Conservation (phyloP, 2,888 invertebrate genomes). For the Syrphus vitripennis region DNA sequence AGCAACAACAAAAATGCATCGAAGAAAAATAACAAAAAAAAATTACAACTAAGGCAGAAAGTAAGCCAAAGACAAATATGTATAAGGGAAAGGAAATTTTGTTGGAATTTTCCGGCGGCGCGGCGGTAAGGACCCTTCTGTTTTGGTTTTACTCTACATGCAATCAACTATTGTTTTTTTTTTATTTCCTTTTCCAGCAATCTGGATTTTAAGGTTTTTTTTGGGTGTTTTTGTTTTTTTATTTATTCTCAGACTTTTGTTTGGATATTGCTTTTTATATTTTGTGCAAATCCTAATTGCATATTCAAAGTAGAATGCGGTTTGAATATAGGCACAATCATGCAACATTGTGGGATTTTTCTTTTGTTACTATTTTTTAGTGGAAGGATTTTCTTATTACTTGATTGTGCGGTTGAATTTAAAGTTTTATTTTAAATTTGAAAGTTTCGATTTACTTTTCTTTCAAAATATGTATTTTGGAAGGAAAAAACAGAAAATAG, state of each 20-base stretch:
- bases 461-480: neutral
- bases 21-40: neutral
- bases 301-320: constrained; percentile 53
- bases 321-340: constrained; percentile 28
- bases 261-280: constrained; percentile 19
- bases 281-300: constrained; percentile 51
- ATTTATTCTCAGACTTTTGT: constrained; percentile 1
- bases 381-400: constrained; percentile 7
- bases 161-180: constrained; percentile 41
- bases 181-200: constrained; percentile 20
- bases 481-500: neutral
- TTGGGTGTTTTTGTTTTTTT: neutral
- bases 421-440: neutral
- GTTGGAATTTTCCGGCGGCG: constrained; percentile 23
- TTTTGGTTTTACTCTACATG: constrained; percentile 42
- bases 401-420: neutral
- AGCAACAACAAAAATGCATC: constrained; percentile 12
- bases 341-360: constrained; percentile 17
- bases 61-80: constrained; percentile 13
- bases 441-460: neutral
- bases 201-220: constrained; percentile 29
- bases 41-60: neutral
- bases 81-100: constrained; percentile 29
- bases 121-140: constrained; percentile 2
- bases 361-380: neutral